A percentile compares a stretch with the other conserved stretches of the same genome.
phyloP scores from a whole-genome alignment of 2,888 invertebrate species.

The Helicoverpa assulta region DNA sequence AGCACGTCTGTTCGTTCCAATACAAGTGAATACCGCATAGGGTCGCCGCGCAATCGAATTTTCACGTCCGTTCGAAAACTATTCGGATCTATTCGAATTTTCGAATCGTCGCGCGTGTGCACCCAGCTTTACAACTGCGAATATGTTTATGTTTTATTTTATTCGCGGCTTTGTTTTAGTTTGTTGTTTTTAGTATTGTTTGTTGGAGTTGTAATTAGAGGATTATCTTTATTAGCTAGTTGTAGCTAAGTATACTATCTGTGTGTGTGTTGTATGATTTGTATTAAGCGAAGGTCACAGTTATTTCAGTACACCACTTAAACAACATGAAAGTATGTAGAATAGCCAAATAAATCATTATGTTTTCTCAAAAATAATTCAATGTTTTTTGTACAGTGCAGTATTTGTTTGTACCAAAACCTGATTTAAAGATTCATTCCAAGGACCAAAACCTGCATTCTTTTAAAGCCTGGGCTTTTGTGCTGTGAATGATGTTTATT shows the following conservation, averaged over 20 bases:
- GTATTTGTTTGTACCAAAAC: no score
- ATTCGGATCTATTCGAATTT: constrained; percentile 60
- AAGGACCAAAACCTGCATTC: no score
- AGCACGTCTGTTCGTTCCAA: constrained; percentile 64
- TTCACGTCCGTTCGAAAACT: constrained; percentile 67
- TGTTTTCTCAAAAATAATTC: no score
- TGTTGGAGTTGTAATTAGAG: constrained; percentile 8
- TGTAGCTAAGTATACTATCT: neutral
- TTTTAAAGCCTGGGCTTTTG: no score
- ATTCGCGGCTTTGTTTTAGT: constrained; percentile 21
- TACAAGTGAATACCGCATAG: constrained; percentile 61
- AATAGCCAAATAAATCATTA: no score
- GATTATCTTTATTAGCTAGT: neutral
- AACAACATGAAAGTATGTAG: no score
- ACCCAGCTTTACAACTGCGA: constrained; percentile 39
- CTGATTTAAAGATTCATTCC: no score
- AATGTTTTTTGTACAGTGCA: no score
- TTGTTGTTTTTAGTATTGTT: constrained; percentile 14
- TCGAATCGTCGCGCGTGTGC: constrained; percentile 35
- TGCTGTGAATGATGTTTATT: no score
- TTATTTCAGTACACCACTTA: neutral
- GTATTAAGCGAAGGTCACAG: neutral
- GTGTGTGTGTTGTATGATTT: neutral
- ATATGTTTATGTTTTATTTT: constrained; percentile 32
- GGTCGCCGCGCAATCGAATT: constrained; percentile 72